Base-by-base conservation (phyloP, 2,888 invertebrate species). In the Boloria euphrosyne region DNA sequence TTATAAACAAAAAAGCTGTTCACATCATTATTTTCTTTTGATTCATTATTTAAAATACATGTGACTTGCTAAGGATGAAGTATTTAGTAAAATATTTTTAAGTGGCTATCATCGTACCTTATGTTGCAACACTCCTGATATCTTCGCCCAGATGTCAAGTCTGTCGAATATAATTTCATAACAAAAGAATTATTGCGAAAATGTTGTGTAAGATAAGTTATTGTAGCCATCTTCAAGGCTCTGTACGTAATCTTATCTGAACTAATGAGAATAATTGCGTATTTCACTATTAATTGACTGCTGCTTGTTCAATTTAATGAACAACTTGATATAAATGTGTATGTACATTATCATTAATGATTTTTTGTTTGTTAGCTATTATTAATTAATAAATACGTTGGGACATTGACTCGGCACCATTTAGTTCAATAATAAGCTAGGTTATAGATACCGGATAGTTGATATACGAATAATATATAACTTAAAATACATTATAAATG, bases 101-200 rank as follows among this genome's bases (percentile, higher is more conserved):
- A 47, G 47, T 16, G 10, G 14, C 22, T 47, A 46, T 14, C 16
- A 47, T 3, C 46, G 7, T 27, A 47, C 18, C 27, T 17, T 13
- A 14, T 22, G 57, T 57, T 13, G 57, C n/a, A 57, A 57, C 44
- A 7, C 18, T 6, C 47, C 10, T 44, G 22, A 22, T n/a, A 55
- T 43, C 38, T 38, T 44, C 57, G 17, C 43, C 57, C 17, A 43
- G 18, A 57, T 14, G 44, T 57, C 16, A 43, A 49, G 16, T 38
- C 47, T n/a, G 54, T 55, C 54, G 62, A 54, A 55, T 38, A 55
- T 27, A 50, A 63, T 63, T 63, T 63, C 62, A 63, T 63, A 63
- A 63, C 55, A 55, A 63, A 50, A 55, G 50, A 63, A 63, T 63
- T 43, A 62, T 54, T 54, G 31, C 13, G 53, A 27, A 27, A 53